Evolutionary conservation across 2,888 invertebrate genomes (phyloP).

Genomic region (Laspeyria flexula): DNA sequence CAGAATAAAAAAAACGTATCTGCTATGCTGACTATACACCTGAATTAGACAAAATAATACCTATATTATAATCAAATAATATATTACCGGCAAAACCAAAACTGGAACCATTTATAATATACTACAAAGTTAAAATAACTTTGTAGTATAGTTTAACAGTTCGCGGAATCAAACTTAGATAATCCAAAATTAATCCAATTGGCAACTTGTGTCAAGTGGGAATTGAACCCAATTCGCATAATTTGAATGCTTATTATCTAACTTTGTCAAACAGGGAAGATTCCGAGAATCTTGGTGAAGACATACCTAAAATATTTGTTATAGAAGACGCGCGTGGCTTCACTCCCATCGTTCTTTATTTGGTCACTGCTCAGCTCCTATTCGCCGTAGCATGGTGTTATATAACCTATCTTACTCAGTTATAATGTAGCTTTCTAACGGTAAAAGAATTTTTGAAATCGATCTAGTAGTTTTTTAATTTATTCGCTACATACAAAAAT

Average conservation of each 20-base stretch:
- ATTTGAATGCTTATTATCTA: slow-evolving; percentile 45
- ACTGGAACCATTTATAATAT: slow-evolving; percentile 32
- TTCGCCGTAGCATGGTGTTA: no score
- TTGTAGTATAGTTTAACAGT: slow-evolving; percentile 34
- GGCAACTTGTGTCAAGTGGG: slow-evolving; percentile 49
- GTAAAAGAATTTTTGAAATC: no score
- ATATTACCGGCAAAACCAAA: slow-evolving; percentile 16
- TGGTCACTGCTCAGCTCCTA: no score
- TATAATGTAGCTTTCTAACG: no score
- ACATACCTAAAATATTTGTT: no score
- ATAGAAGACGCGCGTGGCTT: no score
- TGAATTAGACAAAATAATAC: slow-evolving; percentile 22
- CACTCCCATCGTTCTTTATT: no score
- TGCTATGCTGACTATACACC: no score
- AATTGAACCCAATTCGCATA: slow-evolving; percentile 45
- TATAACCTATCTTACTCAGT: no score
- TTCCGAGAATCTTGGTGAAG: slow-evolving; percentile 10
- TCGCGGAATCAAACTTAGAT: slow-evolving; percentile 46
- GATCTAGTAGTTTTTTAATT: no score
- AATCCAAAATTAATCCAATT: slow-evolving; percentile 56
- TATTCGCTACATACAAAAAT: no score
- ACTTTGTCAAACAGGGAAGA: slow-evolving; percentile 31
- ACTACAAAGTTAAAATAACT: slow-evolving; percentile 42
- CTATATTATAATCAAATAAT: slow-evolving; percentile 27
- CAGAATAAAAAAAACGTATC: no score